These are phyloP conservation scores for Ceyx melanurus DNA, from an alignment of 2,113 vertebrate genomes.

Conservation along the genomic window DNA sequence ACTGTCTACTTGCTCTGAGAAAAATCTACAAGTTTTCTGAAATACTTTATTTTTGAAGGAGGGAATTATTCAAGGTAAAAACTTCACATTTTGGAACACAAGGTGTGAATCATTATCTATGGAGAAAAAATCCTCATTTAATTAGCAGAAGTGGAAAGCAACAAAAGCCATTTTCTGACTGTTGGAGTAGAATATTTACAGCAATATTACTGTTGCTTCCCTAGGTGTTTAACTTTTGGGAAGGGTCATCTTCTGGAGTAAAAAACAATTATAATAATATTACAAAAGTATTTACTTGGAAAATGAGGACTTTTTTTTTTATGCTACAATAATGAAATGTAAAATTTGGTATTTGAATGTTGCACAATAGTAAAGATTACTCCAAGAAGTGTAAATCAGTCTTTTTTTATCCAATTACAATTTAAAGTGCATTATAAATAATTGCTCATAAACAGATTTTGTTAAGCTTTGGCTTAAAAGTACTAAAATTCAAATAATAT, in stretches of 20 bases:
- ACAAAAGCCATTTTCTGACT: not conserved
- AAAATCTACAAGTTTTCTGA: not conserved
- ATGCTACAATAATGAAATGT: not conserved
- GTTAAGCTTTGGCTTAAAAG: not conserved
- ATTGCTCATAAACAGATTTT: not conserved
- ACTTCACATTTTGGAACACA: not conserved
- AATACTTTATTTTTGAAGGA: slow-evolving; percentile 12
- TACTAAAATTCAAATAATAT: not conserved
- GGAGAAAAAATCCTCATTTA: not conserved
- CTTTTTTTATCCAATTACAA: not conserved
- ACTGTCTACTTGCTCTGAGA: slow-evolving; percentile 31
- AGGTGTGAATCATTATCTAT: not conserved
- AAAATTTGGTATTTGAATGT: not conserved
- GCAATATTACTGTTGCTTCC: not conserved
- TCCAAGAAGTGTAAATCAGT: not conserved
- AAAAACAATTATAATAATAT: not conserved
- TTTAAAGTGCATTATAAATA: not conserved
- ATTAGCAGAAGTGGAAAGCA: not conserved
- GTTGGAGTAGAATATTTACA: not conserved
- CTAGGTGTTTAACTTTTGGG: not conserved
- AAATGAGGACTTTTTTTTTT: not conserved
- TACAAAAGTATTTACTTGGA: not conserved
- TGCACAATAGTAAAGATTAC: not conserved
- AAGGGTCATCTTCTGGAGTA: not conserved
- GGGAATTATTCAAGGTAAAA: not conserved